Base-by-base conservation (phyloP, 2,888 invertebrate genomes). In the Ectemnius continuus region DNA sequence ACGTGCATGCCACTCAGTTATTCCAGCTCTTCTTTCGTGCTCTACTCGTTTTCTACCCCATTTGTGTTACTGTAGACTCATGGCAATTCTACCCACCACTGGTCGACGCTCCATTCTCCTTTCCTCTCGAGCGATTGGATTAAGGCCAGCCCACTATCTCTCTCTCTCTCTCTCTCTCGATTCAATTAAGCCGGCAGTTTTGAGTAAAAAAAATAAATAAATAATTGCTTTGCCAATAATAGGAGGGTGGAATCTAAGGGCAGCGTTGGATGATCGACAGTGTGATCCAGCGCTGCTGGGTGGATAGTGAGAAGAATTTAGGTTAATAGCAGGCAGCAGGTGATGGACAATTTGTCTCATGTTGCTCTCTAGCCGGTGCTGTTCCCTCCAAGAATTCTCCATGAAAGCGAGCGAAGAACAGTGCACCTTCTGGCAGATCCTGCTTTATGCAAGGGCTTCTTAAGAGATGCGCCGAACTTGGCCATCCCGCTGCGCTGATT, bases 1-100 rank as follows among this genome's bases (percentile, higher is more conserved):
- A 68, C 73, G 61, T 70, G 66, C 67, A 74, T 68, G 66, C 46
- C 62, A 52, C 36, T 69, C 72, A 6, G 60, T 75, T 71, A 63
- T 67, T 48, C 23, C 20, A 36, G 18, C 48, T 66, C 18, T 28
- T 48, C 62, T 67, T 68, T 66, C 67, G 36, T 36, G 36, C 57
- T 60, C 18, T n/a, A 6, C 23, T 47, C 56, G 48, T 75, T 81
- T 74, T 77, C 81, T 67, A 61, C 70, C 64, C 75, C 77, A 69
- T 77, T 77, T 67, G 66, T 79, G 67, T 72, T 73, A 11, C 36
- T 11, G 36, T 70, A 60, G 61, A 48, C 36, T 45, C 14, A 23
- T 18, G 48, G 14, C 36, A 36, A 36, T 36, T 36, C 36, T 23
- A 23, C 23, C 23, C 23, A 23, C 23, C 3, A 23, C 23, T 23